Evolutionary conservation across 2,113 vertebrate species (phyloP).

Genomic region (Hippocampus abdominalis): DNA sequence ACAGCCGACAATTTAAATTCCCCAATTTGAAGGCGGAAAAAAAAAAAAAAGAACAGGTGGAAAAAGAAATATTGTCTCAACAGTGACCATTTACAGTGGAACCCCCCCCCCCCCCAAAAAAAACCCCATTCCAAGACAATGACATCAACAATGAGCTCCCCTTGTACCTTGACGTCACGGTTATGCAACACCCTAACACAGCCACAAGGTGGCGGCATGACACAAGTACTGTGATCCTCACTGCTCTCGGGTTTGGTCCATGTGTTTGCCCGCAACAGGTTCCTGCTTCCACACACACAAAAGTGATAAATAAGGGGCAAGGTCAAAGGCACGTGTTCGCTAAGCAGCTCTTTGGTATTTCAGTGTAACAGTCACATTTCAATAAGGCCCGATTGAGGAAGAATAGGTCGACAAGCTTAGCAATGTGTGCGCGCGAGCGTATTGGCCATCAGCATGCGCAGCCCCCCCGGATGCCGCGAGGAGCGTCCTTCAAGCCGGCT

Average conservation of each 20-base stretch:
- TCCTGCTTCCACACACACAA: slow-evolving; percentile 16
- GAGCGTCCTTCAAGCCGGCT: slow-evolving; percentile 62
- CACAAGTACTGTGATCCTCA: slow-evolving; percentile 15
- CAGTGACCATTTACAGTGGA: slow-evolving; percentile 17
- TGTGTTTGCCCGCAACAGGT: slow-evolving; percentile 40
- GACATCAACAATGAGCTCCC: slow-evolving; percentile 1
- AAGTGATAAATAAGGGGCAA: slow-evolving; percentile 2
- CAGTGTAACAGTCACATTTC: slow-evolving; percentile 42
- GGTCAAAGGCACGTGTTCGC: slow-evolving; percentile 38
- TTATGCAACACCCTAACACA: slow-evolving; percentile 25
- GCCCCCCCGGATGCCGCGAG: slow-evolving; percentile 57
- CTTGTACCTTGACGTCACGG: slow-evolving; percentile 9
- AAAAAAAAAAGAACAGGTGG: background rate
- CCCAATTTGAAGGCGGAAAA: background rate
- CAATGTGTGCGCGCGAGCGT: background rate
- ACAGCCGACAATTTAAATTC: background rate
- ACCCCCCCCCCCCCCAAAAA: background rate
- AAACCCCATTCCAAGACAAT: background rate
- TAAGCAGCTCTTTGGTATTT: slow-evolving; percentile 47
- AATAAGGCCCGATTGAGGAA: background rate
- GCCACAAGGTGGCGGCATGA: slow-evolving; percentile 52
- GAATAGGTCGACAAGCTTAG: slow-evolving; percentile 4
- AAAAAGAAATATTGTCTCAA: slow-evolving; percentile 8
- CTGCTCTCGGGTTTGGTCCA: slow-evolving; percentile 10
- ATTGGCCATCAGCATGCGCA: slow-evolving; percentile 75